Evolutionary conservation across 1,140 invertebrate species (phyloP).

Genomic region (Drosophila busckii): DNA sequence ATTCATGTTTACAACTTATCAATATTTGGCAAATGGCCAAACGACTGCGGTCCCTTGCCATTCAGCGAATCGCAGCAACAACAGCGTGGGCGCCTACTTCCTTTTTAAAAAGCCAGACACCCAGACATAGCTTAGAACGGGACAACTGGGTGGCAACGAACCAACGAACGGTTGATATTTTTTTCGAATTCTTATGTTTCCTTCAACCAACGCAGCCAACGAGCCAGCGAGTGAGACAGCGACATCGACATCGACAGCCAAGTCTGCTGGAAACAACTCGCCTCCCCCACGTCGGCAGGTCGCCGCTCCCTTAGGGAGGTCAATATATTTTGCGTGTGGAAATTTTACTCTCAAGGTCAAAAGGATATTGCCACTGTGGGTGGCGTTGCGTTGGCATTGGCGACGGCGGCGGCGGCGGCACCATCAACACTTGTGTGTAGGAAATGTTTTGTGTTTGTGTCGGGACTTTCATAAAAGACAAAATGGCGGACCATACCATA

Average conservation of each 20-base stretch:
- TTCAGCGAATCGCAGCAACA: slow-evolving; percentile 2
- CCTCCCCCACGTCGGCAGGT: neutral
- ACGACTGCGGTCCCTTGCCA: neutral
- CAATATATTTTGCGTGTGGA: slow-evolving; percentile 78
- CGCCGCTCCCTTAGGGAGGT: slow-evolving; percentile 24
- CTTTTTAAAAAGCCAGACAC: slow-evolving; percentile 44
- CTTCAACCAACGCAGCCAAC: slow-evolving; percentile 20
- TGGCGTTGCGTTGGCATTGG: no score
- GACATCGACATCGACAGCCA: slow-evolving; percentile 37
- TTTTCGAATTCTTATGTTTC: slow-evolving; percentile 54
- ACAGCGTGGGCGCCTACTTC: slow-evolving; percentile 58
- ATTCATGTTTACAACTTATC: no score
- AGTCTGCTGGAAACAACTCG: slow-evolving; percentile 31
- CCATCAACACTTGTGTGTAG: slow-evolving; percentile 44
- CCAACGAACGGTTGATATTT: slow-evolving; percentile 10
- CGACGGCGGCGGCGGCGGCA: no score
- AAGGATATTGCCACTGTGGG: slow-evolving; percentile 77
- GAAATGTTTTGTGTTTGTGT: slow-evolving; percentile 47
- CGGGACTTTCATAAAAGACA: slow-evolving; percentile 32
- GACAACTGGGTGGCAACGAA: neutral
- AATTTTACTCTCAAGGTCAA: slow-evolving; percentile 78
- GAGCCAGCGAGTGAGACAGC: neutral
- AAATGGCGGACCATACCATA: slow-evolving; percentile 51
- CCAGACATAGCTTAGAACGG: slow-evolving; percentile 50
- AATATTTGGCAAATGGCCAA: no score